phyloP scores from a whole-genome alignment of 2,888 invertebrate species.

The Tenthredo notha region DNA sequence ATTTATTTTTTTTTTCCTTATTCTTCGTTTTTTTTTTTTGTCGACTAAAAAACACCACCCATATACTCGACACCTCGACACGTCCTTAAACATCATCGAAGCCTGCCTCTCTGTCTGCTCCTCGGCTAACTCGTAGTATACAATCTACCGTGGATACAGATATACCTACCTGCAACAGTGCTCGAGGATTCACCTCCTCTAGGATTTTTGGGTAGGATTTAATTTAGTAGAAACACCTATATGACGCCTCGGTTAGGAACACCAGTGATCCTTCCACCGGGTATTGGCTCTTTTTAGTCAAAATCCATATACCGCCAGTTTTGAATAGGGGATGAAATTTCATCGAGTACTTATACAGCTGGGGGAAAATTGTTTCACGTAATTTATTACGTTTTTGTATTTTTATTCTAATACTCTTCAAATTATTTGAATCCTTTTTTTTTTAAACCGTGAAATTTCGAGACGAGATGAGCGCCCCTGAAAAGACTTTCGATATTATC shows the following conservation, averaged over 20 bases:
- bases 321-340: background rate
- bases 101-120: conserved; percentile 12
- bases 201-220: conserved; percentile 63
- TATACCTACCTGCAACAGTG: background rate
- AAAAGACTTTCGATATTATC: conserved; percentile 56
- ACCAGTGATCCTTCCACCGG: conserved; percentile 61
- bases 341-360: background rate
- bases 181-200: conserved; percentile 55
- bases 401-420: too few relatives aligned
- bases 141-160: background rate
- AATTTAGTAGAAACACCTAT: conserved; percentile 70
- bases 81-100: conserved; percentile 53
- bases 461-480: conserved; percentile 52
- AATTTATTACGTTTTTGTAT: background rate
- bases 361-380: background rate
- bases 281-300: background rate
- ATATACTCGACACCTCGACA: conserved; percentile 49
- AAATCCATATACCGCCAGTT: background rate
- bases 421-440: too few relatives aligned
- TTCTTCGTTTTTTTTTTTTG: background rate
- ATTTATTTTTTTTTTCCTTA: too few relatives aligned
- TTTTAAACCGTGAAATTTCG: conserved; percentile 54
- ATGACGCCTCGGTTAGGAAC: conserved; percentile 56
- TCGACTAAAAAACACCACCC: background rate
- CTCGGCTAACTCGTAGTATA: background rate